phyloP scores from a whole-genome alignment of 2,113 vertebrate species.

The Haplochromis burtoni region DNA sequence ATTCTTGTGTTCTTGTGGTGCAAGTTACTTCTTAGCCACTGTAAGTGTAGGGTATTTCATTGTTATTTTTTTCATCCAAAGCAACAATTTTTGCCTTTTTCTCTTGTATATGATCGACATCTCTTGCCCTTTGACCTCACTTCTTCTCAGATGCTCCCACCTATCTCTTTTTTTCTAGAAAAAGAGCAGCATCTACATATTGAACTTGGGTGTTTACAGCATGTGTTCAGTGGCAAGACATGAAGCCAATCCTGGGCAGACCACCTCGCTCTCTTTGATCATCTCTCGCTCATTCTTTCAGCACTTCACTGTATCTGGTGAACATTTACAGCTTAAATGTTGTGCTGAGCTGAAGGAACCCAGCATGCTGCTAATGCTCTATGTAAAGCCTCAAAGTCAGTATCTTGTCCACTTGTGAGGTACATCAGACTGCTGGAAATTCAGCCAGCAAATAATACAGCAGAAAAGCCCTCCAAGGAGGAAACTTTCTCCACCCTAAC shows the following conservation, averaged over 20 bases:
- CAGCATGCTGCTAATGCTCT: neutral
- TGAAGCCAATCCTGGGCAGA: neutral
- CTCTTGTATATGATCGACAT: fast-evolving
- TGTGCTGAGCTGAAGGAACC: neutral
- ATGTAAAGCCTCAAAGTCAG: neutral
- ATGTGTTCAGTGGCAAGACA: neutral
- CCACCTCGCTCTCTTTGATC: neutral
- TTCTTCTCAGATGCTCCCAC: neutral
- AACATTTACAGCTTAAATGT: neutral
- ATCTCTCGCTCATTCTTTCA: neutral
- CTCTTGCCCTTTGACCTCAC: neutral
- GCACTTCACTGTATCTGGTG: neutral
- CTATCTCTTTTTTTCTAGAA: neutral
- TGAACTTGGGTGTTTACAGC: neutral
- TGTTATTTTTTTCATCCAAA: neutral
- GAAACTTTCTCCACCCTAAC: conserved; percentile 5
- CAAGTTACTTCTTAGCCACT: neutral
- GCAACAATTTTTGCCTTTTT: neutral
- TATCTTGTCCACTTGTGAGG: neutral
- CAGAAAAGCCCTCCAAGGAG: neutral
- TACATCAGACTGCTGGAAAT: neutral
- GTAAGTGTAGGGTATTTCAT: neutral
- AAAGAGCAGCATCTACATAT: neutral
- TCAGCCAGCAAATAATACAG: neutral
- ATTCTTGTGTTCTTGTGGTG: neutral